Evolutionary conservation across 2,888 invertebrate species (phyloP), one percentile per base, ranked within the genome.

Genomic region (Lycophotia porphyrea): DNA sequence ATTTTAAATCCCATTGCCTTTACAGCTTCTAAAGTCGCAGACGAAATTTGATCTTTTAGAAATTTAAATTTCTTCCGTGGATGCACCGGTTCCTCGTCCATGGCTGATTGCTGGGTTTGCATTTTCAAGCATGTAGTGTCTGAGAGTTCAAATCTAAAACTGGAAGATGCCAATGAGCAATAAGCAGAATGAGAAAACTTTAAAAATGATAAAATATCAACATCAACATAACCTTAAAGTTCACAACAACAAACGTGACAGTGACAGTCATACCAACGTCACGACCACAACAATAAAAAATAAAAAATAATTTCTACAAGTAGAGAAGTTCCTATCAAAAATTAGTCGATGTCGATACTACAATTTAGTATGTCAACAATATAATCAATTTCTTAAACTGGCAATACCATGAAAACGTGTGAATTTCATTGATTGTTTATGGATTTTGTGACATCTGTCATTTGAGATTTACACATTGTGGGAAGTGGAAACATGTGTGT

Each of bases 1-100:
- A 97, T 97, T 34, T 97, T 97, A 92, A 99, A 99, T 15, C 98
- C 99, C 99, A 99, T 98, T 70, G 98, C 98, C 71, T 96, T 95
- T 55, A 99, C 97, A 2, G 97, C 98, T 90, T 97, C 97, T 67
- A 98, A 91, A 0, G 98, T 98, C 52, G 96, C 95, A 84, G 98
- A 97, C 36, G 98, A 98, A 27, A 99, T 97, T 88, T 96, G 97
- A 1, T 97, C 97, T 87, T 97, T 96, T 0, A 97, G 90, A 13
- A 94, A 95, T 78, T 96, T 96, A 88, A 97, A 97, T 73, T 96
- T 96, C 8, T 88, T 86, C 34, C 67, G 77, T 0, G 79, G 87
- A 75, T 89, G 91, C 76, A 80, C 87, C 8, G 69, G 78, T 70
- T 89, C 82, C 61, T 90, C 84, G 61, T 87, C 87, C 94, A 93